Percentiles rank a stretch among this genome's conserved stretches.
Conservation (phyloP, 1,140 invertebrate genomes). For the Anthonomus grandis region DNA sequence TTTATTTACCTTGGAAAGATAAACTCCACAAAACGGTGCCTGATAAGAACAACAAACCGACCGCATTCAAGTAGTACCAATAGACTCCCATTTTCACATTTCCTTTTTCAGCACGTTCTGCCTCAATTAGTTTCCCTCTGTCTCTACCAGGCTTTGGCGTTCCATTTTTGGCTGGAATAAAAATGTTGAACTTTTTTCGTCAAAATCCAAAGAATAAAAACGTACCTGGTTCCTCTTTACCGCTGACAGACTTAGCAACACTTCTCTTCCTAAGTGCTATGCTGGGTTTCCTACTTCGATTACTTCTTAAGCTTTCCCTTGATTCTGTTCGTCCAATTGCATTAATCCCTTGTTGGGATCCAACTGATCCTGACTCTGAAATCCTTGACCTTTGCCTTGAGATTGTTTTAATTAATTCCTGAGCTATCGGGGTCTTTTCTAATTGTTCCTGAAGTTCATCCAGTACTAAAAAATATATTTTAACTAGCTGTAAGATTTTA, state of each 20-base stretch:
- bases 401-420: constrained; percentile 62
- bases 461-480: constrained; percentile 56
- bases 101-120: constrained; percentile 84
- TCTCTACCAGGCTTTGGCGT: background rate
- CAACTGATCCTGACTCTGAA: constrained; percentile 59
- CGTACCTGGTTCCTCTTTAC: constrained; percentile 29
- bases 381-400: constrained; percentile 54
- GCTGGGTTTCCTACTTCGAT: constrained; percentile 30
- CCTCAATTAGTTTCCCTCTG: constrained; percentile 73
- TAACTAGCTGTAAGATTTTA: background rate
- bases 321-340: constrained; percentile 24
- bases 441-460: constrained; percentile 73
- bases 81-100: constrained; percentile 87
- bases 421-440: constrained; percentile 62
- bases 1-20: constrained; percentile 56
- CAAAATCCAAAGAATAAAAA: background rate
- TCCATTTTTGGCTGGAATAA: background rate
- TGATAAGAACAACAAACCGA: constrained; percentile 70
- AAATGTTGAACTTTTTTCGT: background rate
- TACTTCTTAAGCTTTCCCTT: constrained; percentile 30
- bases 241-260: constrained; percentile 25
- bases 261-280: constrained; percentile 28
- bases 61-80: constrained; percentile 80
- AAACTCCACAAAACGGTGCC: constrained; percentile 75
- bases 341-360: constrained; percentile 36